These are phyloP conservation scores for Drosophila funebris DNA, from an alignment of 1,140 invertebrate genomes.

Conservation along the genomic window DNA sequence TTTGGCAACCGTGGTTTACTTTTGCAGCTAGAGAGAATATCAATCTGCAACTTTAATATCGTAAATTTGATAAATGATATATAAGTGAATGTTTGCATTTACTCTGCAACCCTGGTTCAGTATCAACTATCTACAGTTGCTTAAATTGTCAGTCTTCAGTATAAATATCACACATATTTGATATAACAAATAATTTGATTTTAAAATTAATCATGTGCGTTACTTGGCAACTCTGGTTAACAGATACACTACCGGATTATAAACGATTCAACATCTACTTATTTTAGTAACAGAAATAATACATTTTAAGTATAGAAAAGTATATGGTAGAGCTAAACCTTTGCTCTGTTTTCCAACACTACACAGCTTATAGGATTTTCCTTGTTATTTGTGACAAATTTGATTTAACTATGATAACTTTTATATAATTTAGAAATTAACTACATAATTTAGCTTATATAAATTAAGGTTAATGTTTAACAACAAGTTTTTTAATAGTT, in stretches of 20 bases:
- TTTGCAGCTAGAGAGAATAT: not conserved
- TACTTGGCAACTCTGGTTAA: not conserved
- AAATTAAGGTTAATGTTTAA: not conserved
- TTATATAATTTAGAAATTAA: constrained; percentile 6
- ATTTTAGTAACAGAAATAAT: constrained; percentile 8
- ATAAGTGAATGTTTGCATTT: too few species aligned
- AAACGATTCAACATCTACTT: constrained; percentile 21
- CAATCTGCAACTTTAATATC: too few species aligned
- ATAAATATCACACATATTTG: not conserved
- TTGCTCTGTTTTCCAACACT: constrained; percentile 31
- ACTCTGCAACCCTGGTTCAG: not conserved
- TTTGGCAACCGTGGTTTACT: not conserved
- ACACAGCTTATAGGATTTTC: constrained; percentile 21
- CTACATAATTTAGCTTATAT: constrained; percentile 27
- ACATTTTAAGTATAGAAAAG: not conserved
- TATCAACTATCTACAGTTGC: not conserved
- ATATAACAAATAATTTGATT: not conserved
- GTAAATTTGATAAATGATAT: too few species aligned
- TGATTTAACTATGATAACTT: constrained; percentile 1
- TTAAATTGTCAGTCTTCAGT: not conserved
- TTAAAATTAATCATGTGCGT: not conserved
- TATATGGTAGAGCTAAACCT: constrained; percentile 1
- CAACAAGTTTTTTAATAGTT: constrained; percentile 18
- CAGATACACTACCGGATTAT: not conserved
- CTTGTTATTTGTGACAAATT: not conserved